A percentile compares a stretch with the other conserved stretches of the same genome.
phyloP scores from a whole-genome alignment of 2,113 vertebrate species.

The Sialia sialis region DNA sequence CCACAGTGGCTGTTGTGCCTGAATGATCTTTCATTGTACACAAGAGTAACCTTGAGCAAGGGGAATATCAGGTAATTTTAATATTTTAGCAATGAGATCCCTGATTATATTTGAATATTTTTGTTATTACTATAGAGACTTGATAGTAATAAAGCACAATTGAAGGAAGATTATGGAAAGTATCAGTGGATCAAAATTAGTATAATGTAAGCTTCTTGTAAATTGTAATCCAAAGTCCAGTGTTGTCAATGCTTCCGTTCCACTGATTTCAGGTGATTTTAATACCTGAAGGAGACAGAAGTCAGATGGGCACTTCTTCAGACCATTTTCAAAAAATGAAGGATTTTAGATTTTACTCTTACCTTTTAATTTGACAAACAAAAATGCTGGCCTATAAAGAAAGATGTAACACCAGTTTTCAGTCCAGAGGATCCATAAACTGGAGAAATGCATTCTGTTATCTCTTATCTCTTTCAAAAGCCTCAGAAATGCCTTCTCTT shows the following conservation, averaged over 20 bases:
- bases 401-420: neutral
- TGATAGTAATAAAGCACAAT: neutral
- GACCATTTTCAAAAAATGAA: neutral
- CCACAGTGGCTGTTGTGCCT: neutral
- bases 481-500: neutral
- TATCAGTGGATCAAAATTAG: neutral
- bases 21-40: neutral
- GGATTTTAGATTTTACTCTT: neutral
- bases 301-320: neutral
- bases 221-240: neutral
- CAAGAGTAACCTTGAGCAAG: neutral
- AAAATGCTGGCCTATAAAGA: neutral
- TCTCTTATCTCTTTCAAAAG: conserved; percentile 29
- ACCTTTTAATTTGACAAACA: conserved; percentile 15
- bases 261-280: neutral
- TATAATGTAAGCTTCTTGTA: neutral
- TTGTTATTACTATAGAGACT: neutral
- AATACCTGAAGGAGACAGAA: neutral
- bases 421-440: neutral
- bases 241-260: neutral
- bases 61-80: neutral
- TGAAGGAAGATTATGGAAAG: neutral
- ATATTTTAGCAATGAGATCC: neutral
- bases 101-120: neutral
- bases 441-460: neutral